Percentiles rank a stretch among this genome's conserved stretches.
phyloP scores from a whole-genome alignment of 2,113 vertebrate genomes.

The Cephalopterus ornatus region DNA sequence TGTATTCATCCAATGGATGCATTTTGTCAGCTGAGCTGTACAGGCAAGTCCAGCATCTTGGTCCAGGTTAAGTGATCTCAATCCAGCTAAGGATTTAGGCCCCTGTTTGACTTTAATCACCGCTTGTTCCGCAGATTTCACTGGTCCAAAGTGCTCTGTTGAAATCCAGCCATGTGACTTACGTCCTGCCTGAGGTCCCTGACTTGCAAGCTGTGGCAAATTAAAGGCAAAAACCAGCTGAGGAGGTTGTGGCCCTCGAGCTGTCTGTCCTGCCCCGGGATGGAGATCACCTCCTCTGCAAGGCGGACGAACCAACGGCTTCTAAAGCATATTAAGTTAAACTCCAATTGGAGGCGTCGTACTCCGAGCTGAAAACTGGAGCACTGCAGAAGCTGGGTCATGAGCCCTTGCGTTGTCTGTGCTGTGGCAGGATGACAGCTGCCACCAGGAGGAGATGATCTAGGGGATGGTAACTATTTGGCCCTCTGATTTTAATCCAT shows the following conservation, averaged over 20 bases:
- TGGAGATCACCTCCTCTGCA: slow-evolving; percentile 18
- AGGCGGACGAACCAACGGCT: not conserved
- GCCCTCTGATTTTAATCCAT: not conserved
- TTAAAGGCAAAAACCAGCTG: slow-evolving; percentile 1
- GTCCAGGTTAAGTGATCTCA: not conserved
- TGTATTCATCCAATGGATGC: rapidly evolving
- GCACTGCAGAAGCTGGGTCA: slow-evolving; percentile 1
- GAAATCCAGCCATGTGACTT: not conserved
- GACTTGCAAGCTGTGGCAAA: slow-evolving; percentile 23
- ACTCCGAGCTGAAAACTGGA: not conserved
- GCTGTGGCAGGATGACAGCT: not conserved
- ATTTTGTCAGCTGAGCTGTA: not conserved
- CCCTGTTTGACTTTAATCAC: slow-evolving; percentile 23
- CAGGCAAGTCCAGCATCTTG: not conserved
- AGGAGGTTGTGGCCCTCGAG: slow-evolving; percentile 4
- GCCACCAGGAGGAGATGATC: not conserved
- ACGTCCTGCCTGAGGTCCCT: not conserved
- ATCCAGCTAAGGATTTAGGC: not conserved
- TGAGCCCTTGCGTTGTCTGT: not conserved
- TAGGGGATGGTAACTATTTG: not conserved
- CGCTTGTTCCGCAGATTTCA: not conserved
- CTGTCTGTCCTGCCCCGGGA: slow-evolving; percentile 13
- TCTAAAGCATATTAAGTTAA: not conserved
- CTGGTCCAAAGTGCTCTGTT: not conserved
- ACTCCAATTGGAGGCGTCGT: not conserved